A percentile compares a stretch with the other conserved stretches of the same genome.
phyloP scores from a whole-genome alignment of 2,113 vertebrate species.

The Polypterus bichir region DNA sequence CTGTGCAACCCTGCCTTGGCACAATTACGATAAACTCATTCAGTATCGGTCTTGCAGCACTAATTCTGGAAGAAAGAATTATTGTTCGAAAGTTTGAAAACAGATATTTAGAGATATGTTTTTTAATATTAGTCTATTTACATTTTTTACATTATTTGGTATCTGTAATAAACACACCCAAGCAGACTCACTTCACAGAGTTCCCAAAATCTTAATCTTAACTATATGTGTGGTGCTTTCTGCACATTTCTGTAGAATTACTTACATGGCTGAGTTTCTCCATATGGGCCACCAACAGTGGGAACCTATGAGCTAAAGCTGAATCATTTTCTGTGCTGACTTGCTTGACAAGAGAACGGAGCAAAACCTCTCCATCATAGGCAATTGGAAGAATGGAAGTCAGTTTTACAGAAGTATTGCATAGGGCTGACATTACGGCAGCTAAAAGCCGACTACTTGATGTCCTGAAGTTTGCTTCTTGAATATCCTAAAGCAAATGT shows the following conservation, averaged over 20 bases:
- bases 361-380: constrained; percentile 82
- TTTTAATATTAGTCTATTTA: too few relatives aligned
- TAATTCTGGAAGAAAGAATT: too few relatives aligned
- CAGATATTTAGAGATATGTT: too few relatives aligned
- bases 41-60: too few relatives aligned
- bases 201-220: too few relatives aligned
- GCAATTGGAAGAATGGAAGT: constrained; percentile 96
- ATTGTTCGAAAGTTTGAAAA: too few relatives aligned
- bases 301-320: constrained; percentile 85
- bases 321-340: constrained; percentile 97
- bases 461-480: constrained; percentile 93
- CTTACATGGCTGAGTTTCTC: constrained; percentile 93
- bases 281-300: constrained; percentile 91
- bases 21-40: too few relatives aligned
- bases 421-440: constrained; percentile 94
- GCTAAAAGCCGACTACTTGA: constrained; percentile 90
- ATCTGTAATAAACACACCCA: too few relatives aligned
- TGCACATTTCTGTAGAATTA: constrained; percentile 2
- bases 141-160: too few relatives aligned
- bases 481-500: constrained; percentile 66
- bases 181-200: too few relatives aligned
- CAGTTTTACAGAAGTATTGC: constrained; percentile 88
- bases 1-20: too few relatives aligned
- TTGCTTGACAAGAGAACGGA: constrained; percentile 87
- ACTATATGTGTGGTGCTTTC: too few relatives aligned